Percentiles rank a stretch among this genome's conserved stretches.
Conservation (phyloP, 23 tunicate genomes). For the Oikopleura dioica region DNA sequence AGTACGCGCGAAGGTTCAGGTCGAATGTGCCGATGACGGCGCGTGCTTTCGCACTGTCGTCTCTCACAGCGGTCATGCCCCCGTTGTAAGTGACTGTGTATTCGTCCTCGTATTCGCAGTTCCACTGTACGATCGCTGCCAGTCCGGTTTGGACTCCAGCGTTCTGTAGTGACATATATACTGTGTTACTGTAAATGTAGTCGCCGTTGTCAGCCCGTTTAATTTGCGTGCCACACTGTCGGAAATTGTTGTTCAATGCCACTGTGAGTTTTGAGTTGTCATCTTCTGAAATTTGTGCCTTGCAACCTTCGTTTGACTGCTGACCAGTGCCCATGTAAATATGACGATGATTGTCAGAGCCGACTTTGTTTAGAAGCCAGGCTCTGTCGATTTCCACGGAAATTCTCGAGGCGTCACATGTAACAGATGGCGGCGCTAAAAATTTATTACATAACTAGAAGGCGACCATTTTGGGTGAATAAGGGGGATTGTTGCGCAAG, state of each 20-base stretch:
- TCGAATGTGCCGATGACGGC: not conserved
- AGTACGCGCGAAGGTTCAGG: not conserved
- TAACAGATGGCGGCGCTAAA: not conserved
- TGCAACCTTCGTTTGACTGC: not conserved
- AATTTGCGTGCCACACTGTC: not conserved
- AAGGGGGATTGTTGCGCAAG: no score
- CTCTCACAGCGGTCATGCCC: not conserved
- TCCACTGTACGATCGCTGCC: not conserved
- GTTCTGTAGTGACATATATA: not conserved
- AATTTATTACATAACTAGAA: no score
- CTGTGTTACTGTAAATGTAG: not conserved
- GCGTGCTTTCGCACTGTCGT: not conserved
- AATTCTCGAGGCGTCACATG: not conserved
- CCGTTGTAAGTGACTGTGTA: not conserved
- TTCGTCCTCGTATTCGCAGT: not conserved
- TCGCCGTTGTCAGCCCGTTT: not conserved
- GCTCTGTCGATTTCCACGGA: not conserved
- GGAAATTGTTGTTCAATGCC: not conserved
- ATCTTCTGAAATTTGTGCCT: not conserved
- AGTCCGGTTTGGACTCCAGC: not conserved
- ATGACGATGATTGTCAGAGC: not conserved
- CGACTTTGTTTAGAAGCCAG: not conserved
- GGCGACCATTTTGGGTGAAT: no score
- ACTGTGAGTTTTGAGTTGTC: not conserved
- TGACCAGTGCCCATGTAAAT: not conserved